A percentile compares a stretch with the other conserved stretches of the same genome.
These are phyloP conservation scores for Momotus momota DNA, from an alignment of 2,797 vertebrate genomes.

Conservation along the genomic window DNA sequence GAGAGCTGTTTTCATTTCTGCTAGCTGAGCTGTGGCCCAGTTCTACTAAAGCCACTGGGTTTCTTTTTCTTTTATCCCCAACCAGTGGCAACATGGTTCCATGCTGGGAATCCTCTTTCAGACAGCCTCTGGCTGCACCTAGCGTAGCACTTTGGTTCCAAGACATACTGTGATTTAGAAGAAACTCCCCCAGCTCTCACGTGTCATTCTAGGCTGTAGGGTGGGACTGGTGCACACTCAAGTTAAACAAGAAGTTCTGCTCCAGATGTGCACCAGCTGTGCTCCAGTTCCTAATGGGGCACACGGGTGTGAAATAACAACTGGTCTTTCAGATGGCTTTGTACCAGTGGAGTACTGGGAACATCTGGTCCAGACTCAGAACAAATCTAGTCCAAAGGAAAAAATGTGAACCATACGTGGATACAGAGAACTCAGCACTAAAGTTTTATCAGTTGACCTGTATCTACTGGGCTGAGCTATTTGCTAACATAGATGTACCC, in stretches of 20 bases:
- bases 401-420: not conserved
- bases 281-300: not conserved
- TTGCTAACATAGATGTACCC: not conserved
- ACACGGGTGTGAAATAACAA: not conserved
- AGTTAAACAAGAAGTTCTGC: not conserved
- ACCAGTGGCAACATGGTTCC: not conserved
- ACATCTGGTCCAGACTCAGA: not conserved
- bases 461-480: not conserved
- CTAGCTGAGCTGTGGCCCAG: not conserved
- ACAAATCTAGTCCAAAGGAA: not conserved
- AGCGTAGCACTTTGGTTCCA: not conserved
- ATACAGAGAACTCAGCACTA: accelerated
- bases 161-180: not conserved
- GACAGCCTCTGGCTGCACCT: not conserved
- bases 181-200: not conserved
- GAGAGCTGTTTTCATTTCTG: not conserved
- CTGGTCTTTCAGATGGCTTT: not conserved
- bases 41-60: too few relatives aligned
- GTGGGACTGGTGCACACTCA: not conserved
- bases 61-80: not conserved
- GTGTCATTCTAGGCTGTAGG: not conserved
- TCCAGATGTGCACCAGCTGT: not conserved
- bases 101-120: not conserved
- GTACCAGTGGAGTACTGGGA: not conserved
- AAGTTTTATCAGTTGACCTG: not conserved